phyloP scores from a whole-genome alignment of 2,113 vertebrate genomes.

The Silurus glanis region DNA sequence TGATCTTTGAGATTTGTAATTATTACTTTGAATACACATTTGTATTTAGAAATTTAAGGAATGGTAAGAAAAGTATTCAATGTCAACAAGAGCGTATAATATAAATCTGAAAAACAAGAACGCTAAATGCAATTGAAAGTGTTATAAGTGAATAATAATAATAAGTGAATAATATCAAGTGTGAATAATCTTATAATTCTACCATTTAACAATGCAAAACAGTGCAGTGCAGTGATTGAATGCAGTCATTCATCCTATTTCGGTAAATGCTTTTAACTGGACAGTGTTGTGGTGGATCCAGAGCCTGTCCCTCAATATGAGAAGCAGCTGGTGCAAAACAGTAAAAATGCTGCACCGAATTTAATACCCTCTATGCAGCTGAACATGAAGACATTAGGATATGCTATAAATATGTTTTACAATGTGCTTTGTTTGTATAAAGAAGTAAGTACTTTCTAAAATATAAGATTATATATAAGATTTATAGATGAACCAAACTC shows the following conservation, averaged over 20 bases:
- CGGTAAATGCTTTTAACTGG: background rate
- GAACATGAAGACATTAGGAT: conserved; percentile 6
- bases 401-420: conserved; percentile 20
- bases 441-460: background rate
- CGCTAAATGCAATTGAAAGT: too few relatives aligned
- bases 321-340: background rate
- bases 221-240: background rate
- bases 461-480: background rate
- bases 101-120: too few relatives aligned
- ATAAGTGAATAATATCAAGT: background rate
- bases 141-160: background rate
- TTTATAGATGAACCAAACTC: conserved; percentile 22
- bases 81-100: too few relatives aligned
- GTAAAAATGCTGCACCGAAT: background rate
- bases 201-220: background rate
- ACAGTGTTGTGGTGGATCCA: background rate
- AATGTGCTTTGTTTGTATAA: background rate
- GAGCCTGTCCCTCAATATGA: background rate
- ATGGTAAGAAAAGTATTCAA: too few relatives aligned
- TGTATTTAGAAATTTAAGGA: too few relatives aligned
- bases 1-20: too few relatives aligned
- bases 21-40: too few relatives aligned
- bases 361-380: background rate
- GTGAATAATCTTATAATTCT: background rate
- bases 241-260: background rate